Evolutionary conservation across 2,113 vertebrate species (phyloP), one percentile per base, ranked within the genome.

Genomic region (Orycteropus afer): DNA sequence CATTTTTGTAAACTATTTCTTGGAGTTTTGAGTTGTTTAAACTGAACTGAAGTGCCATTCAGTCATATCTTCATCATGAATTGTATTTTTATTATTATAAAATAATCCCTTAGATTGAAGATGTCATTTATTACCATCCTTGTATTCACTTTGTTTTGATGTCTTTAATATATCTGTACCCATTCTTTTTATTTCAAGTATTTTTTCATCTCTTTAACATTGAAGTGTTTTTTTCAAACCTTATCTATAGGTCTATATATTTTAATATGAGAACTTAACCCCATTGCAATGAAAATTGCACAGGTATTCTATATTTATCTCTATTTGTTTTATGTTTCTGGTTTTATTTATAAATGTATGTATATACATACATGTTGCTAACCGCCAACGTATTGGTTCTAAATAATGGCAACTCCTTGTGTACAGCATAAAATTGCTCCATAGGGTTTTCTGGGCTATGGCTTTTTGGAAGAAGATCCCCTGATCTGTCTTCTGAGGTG

Each of bases 1-100:
- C 15, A 74, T 78, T 95, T 89, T 45, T 49, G 10, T 94, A 73
- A 93, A 78, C 47, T 80, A 90, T 84, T 87, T 82, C 65, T 61
- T 69, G 13, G 22, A 82, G 25, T 79, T 85, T 88, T 51, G 61
- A 79, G 61, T 85, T 86, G 51, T 34, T 71, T 87, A n/a, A 57
- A 40, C 2, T 80, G 32, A 34, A 55, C 40, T 34, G 27, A 47
- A 90, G 87, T 51, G 67, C 8, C 27, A 40, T 47, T 49, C 45
- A 49, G 3, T 73, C 65, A 18, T 92, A 45, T 51, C 51, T 51
- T 92, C 18, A 71, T 32, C n/a, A 47, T 79, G 25, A 53, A 90
- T 37, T 47, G 2, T 7, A 90, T 88, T 90, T 90, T 77, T 57
- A 67, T 88, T 63, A 69, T 49, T 71, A 34, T 81, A 37, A 95